Evolutionary conservation across 1,140 invertebrate species (phyloP).

Genomic region (Cryptotermes secundus): DNA sequence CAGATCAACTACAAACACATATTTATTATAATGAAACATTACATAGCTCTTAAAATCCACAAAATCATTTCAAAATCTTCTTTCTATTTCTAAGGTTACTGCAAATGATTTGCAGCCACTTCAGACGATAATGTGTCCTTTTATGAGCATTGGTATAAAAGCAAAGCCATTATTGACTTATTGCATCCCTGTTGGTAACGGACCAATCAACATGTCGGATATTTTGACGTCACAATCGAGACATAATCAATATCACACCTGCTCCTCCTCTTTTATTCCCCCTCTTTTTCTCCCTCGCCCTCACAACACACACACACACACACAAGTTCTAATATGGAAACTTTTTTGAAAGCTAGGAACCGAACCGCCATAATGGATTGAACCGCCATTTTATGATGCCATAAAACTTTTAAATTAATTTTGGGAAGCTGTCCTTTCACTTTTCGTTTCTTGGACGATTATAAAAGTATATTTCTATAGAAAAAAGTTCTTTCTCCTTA

Average conservation of each 20-base stretch:
- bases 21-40: no score
- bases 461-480: background rate
- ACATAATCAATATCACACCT: conserved; percentile 15
- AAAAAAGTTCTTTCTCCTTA: background rate
- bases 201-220: conserved; percentile 14
- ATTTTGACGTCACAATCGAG: conserved; percentile 15
- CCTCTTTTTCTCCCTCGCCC: background rate
- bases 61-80: background rate
- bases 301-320: no score
- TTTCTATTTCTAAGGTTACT: background rate
- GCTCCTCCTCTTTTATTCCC: background rate
- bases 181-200: background rate
- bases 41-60: no score
- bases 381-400: background rate
- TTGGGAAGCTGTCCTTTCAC: background rate
- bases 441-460: background rate
- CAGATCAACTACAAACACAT: no score
- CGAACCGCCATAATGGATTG: background rate
- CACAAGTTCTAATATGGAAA: background rate
- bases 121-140: background rate
- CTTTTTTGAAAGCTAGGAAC: background rate
- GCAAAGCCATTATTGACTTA: conserved; percentile 1
- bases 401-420: background rate
- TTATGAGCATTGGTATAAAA: background rate
- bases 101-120: background rate